phyloP scores from a whole-genome alignment of 2,797 vertebrate species.

The Crocidura indochinensis region DNA sequence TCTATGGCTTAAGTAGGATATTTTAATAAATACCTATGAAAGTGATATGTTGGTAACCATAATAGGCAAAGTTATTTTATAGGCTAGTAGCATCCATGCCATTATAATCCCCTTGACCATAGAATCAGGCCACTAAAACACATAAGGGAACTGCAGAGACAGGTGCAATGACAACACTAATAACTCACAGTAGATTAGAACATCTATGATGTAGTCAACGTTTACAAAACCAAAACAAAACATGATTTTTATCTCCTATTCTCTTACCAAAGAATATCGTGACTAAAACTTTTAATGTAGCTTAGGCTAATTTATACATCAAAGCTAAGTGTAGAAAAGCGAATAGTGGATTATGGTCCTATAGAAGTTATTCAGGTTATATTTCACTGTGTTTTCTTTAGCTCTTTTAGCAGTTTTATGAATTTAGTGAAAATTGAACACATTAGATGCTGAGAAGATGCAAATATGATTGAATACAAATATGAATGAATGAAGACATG shows the following conservation, averaged over 20 bases:
- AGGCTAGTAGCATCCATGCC: not conserved
- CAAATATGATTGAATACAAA: not conserved
- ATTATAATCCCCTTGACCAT: not conserved
- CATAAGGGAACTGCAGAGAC: not conserved
- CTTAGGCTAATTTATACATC: not conserved
- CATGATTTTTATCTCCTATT: not conserved
- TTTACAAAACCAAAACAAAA: not conserved
- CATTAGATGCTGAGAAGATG: slow-evolving; percentile 23
- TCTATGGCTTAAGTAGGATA: no score
- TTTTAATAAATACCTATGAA: slow-evolving; percentile 34
- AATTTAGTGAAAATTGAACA: not conserved
- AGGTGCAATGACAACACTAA: not conserved
- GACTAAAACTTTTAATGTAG: no score
- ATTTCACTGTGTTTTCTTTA: slow-evolving; percentile 18
- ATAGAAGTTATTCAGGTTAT: not conserved
- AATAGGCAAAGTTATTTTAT: not conserved
- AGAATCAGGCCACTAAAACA: not conserved
- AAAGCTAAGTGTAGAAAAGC: slow-evolving; percentile 1
- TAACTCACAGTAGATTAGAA: not conserved
- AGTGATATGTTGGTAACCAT: not conserved
- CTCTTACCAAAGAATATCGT: not conserved
- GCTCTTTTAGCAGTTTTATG: not conserved
- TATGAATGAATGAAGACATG: not conserved
- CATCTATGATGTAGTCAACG: no score
- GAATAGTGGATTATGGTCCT: not conserved